phyloP scores from a whole-genome alignment of 2,797 vertebrate genomes.

The Cottoperca gobio region DNA sequence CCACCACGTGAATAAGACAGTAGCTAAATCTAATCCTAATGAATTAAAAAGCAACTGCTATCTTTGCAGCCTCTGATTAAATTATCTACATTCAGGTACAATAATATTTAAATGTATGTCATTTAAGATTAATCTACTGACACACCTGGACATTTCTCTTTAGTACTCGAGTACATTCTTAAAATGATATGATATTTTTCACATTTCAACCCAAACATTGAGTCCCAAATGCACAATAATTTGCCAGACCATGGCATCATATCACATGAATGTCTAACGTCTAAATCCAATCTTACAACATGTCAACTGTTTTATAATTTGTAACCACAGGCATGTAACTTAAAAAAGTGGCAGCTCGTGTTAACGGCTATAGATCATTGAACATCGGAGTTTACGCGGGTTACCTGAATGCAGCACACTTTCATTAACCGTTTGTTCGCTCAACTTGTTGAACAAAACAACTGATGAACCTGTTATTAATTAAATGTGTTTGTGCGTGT shows the following conservation, averaged over 20 bases:
- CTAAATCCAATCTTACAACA: fast-evolving
- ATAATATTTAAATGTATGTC: no score
- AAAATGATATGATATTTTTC: neutral
- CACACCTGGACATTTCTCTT: neutral
- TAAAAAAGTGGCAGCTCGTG: neutral
- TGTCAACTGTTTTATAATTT: neutral
- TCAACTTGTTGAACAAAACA: neutral
- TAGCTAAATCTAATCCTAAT: no score
- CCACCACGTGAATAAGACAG: no score
- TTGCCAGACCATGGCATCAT: neutral
- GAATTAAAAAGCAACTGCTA: no score
- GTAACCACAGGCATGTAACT: fast-evolving
- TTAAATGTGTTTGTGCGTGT: no score
- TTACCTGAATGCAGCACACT: constrained; percentile 19
- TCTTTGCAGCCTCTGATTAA: no score
- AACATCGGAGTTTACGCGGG: neutral
- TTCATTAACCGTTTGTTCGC: neutral
- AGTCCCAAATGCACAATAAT: neutral
- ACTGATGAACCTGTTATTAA: no score
- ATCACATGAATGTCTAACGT: fast-evolving
- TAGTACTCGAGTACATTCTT: neutral
- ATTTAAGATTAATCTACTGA: neutral
- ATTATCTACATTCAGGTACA: no score
- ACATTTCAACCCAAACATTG: neutral
- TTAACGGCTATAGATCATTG: fast-evolving